Evolutionary conservation across 2,797 vertebrate species (phyloP), one percentile per base, ranked within the genome.

Genomic region (Bufotes viridis): DNA sequence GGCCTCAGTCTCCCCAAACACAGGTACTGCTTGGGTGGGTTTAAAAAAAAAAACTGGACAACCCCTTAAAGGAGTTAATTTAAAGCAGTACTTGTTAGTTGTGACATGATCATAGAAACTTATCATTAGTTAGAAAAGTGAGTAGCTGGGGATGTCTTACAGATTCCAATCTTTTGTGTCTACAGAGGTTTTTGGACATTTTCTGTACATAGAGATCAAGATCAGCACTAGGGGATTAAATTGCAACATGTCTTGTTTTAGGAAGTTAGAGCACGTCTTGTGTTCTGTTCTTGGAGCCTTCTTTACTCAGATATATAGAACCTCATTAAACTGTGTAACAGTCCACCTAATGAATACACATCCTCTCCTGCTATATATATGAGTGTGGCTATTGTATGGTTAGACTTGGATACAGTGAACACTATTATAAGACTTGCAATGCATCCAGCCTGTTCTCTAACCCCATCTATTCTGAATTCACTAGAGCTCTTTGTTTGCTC

Each of bases 381-480:
- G 58, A 69, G 53, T 67, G 55, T 26, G 22, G 84, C 58, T 24
- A 58, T 70, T 69, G 76, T 53, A 86, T 15, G 29, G 79, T 53
- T 55, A 69, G 75, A 49, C 55, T n/a, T 69, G 49, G 26, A 69
- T 18, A 72, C 65, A 87, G n/a, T 80, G 67, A 26, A 80, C 5
- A 53, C 26, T 75, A 14, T 29, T 81, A 63, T 34, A 75, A n/a
- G 58, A 82, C 9, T 42, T 70, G 22, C 20, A 7, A 57, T 72
- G 55, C 61, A 70, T 69, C 22, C 70, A 75, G 79, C 20, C 80
- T 82, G 57, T 87, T 51, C n/a, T 29, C 42, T 82, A 65, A 76
- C 80, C 58, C 7, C 17, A 55, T 60, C 15, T 34, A 65, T 87
- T 87, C 34, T 29, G n/a, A 82, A 75, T 81, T 76, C 69, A 87